Evolutionary conservation across 2,888 invertebrate species (phyloP), one percentile per base, ranked within the genome.

Genomic region (Drosophila setosimentum): DNA sequence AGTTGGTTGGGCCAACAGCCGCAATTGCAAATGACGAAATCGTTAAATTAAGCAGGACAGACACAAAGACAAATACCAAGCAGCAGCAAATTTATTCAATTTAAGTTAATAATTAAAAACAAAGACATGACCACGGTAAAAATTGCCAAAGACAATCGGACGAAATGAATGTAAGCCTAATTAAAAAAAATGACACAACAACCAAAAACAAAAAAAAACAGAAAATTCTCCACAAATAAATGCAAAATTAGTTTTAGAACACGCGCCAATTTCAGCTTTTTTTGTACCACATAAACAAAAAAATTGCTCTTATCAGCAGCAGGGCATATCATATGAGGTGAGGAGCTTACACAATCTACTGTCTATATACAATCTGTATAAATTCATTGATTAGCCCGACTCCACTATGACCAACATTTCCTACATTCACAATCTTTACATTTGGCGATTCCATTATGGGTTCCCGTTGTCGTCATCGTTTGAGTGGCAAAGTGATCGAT

Each of bases 61-160:
- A 64, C 42, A 70, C 18, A n/a, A 27, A 50, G 18, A 49, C 27
- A 68, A 64, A 68, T 24, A 8, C 16, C 21, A 42, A 42, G 11
- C 16, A 33, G 21, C 48, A 45, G 45, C 16, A 60, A 71, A 68
- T 75, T 68, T 84, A 55, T 80, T 75, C 80, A 83, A 85, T 83
- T 83, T 73, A 87, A 87, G 87, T 83, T 83, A 87, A 83, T 76
- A 87, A 85, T 87, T 78, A 82, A 83, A 80, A 78, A 66, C 68
- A 82, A 61, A 69, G 75, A 81, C 75, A 76, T 66, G 74, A 66
- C 64, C 67, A 55, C 24, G 18, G 24, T 63, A 67, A 42, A 51
- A 49, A 53, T 48, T 54, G 60, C 62, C 54, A 63, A 54, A 63
- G 63, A 61, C 63, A 51, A 32, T 21, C 42, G 24, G 21, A 35